Evolutionary conservation across 2,888 invertebrate genomes (phyloP), one percentile per base, ranked within the genome.

Genomic region (Opisthograptis luteolata): DNA sequence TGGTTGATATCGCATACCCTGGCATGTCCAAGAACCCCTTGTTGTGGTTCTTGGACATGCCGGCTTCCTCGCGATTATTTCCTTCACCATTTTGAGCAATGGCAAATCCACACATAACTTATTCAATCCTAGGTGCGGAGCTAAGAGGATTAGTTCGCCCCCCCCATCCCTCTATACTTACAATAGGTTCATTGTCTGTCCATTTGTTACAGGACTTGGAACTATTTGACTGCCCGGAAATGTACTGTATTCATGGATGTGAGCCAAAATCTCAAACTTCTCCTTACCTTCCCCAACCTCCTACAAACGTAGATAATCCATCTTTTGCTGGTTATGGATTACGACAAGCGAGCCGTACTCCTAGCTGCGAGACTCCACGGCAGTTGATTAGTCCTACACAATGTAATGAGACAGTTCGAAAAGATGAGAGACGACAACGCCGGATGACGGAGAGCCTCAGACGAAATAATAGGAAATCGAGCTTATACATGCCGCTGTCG

Each of bases 301-400:
- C 75, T 1, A 70, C 81, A 3, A 76, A 73, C 61, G 64, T 68
- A 58, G 40, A 41, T 9, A 47, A 10, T 1, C 47, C 25, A 3
- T 10, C 71, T 4, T 65, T 74, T 14, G 87, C 86, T 47, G 69
- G 79, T 0, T 84, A 79, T 55, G 78, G 73, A 12, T 59, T 82
- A 8, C 76, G 82, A 2, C 81, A 81, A 35, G 64, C 81, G n/a
- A 77, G 78, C 61, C 61, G 74, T 3, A 62, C 70, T 17, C 79
- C 76, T 24, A 66, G 80, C n/a, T 84, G 83, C 22, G 81, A 84
- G 60, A 96, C 96, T 0, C 96, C 96, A 0, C 96, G 96, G 0
- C 93, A 94, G 64, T 95, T 96, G 1, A 96, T 96, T n/a, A 96
- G 95, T 71, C 96, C 96, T 3, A 96, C 95, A 7, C 22, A 22